Evolutionary conservation across 2,113 vertebrate species (phyloP), one percentile per base, ranked within the genome.

Genomic region (Choloepus hoffmanni): DNA sequence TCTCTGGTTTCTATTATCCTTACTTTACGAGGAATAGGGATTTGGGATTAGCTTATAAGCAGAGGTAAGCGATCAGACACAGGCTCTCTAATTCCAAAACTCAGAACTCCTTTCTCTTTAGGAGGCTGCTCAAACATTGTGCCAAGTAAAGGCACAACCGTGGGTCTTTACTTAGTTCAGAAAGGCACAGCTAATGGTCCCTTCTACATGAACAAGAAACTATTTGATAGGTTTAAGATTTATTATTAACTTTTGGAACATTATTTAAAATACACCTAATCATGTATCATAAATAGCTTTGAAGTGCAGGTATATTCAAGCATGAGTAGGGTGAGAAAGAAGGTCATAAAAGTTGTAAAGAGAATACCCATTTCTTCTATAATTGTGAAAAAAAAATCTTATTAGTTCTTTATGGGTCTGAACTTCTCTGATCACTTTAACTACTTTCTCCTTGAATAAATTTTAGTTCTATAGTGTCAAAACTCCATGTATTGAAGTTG

Each of bases 391-490:
- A 73, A 45, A 45, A 62, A 28, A 14, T 43, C 81, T 93, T 12
- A 14, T 77, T 43, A 58, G 58, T 60, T n/a, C 40, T 68, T 84
- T 33, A 28, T 1, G 40, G 15, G 3, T 77, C 81, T 92, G 85
- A 73, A 53, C 16, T 63, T 91, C 26, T 36, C 50, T 48, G 36
- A 19, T 82, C 55, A 60, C 28, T 50, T 68, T 76, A 67, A 30
- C 50, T 30, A 68, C 18, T 81, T 90, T 82, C n/a, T 85, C 58
- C 36, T 88, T 14, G 87, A 92, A 74, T 74, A 89, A 78, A 63
- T 89, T 33, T 74, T 94, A 83, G n/a, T 67, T 93, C 70, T 58
- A 33, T 62, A 26, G 28, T 13, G 43, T 89, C 24, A 81, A 53
- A 78, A 74, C 33, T 74, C 67, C 7, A 62, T 28, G 28, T 78